phyloP scores from a whole-genome alignment of 2,797 vertebrate genomes.

The Myoxocephalus aenaeus region DNA sequence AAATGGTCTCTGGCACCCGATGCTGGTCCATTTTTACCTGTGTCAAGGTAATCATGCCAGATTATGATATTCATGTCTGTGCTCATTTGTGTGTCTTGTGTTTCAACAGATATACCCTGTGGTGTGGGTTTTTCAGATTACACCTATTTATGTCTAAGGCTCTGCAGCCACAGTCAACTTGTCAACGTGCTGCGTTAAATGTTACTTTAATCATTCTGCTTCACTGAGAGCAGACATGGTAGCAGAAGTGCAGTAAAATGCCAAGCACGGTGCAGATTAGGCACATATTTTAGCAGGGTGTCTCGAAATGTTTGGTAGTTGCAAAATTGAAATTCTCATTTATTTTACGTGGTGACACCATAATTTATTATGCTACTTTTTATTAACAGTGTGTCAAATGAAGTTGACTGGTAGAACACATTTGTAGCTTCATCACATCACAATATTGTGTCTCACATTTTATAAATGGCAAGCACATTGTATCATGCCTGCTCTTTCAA shows the following conservation, averaged over 20 bases:
- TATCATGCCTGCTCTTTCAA: conserved; percentile 27
- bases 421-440: conserved; percentile 60
- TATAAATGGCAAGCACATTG: conserved; percentile 38
- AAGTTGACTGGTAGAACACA: conserved; percentile 54
- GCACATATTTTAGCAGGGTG: conserved; percentile 45
- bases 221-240: conserved; percentile 55
- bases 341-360: conserved; percentile 63
- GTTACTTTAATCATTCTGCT: conserved; percentile 66
- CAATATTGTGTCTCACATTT: conserved; percentile 53
- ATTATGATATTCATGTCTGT: conserved; percentile 32
- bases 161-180: conserved; percentile 47
- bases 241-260: conserved; percentile 53
- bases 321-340: conserved; percentile 62
- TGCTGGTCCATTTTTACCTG: conserved; percentile 39
- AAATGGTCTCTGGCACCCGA: conserved; percentile 34
- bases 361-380: conserved; percentile 65
- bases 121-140: conserved; percentile 39
- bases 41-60: conserved; percentile 34
- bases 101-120: background rate
- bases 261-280: conserved; percentile 49
- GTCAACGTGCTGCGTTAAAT: conserved; percentile 58
- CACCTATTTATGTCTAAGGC: conserved; percentile 49
- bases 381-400: conserved; percentile 67
- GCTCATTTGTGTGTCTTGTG: background rate
- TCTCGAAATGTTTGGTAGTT: conserved; percentile 54